Evolutionary conservation across 2,113 vertebrate genomes (phyloP).

Genomic region (Ahaetulla prasina): DNA sequence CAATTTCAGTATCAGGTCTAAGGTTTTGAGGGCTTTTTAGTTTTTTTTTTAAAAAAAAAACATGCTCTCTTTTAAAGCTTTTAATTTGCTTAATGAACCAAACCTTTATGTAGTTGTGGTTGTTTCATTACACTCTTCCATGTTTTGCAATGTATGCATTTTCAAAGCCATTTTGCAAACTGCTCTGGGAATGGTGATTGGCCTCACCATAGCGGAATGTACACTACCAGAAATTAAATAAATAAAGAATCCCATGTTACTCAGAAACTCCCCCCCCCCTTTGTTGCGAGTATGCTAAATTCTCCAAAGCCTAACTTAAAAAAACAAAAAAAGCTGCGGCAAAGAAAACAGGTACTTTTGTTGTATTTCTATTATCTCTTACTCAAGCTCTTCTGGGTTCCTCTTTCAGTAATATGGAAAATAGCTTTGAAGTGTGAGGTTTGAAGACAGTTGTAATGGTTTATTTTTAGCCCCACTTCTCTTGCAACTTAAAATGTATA

Average conservation of each 20-base stretch:
- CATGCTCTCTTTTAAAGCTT: not conserved
- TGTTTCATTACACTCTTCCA: not conserved
- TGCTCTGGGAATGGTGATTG: not conserved
- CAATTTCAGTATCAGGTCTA: not conserved
- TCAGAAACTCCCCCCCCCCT: not conserved
- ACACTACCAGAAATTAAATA: not conserved
- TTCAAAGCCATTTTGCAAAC: not conserved
- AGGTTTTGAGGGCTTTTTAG: not conserved
- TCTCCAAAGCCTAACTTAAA: not conserved
- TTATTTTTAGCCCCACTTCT: conserved; percentile 2
- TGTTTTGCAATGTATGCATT: not conserved
- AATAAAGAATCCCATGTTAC: not conserved
- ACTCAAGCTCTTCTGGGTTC: conserved; percentile 1
- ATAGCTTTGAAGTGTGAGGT: not conserved
- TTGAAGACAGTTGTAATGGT: conserved; percentile 27
- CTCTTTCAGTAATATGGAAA: not conserved
- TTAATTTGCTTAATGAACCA: not conserved
- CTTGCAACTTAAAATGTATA: not conserved
- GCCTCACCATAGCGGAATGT: not conserved
- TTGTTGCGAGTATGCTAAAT: not conserved
- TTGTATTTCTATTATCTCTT: not conserved
- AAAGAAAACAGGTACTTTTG: not conserved
- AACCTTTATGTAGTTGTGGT: not conserved
- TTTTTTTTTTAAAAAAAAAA: not conserved
- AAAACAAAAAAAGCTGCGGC: not conserved